These are phyloP conservation scores for Drosophila imparisetae DNA, from an alignment of 2,888 invertebrate species.

Conservation along the genomic window DNA sequence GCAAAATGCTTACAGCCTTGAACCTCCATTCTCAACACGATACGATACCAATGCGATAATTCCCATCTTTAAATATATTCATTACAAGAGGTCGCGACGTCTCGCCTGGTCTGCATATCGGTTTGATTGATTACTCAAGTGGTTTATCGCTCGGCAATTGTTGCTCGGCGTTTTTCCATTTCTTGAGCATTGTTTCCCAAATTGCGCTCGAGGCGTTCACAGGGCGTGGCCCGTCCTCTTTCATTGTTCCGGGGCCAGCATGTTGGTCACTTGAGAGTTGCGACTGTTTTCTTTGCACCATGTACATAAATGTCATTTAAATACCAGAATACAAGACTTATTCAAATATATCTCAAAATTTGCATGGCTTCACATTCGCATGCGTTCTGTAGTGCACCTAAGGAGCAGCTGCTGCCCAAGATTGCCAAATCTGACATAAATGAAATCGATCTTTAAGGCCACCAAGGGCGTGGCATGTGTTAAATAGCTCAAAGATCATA, in stretches of 20 bases:
- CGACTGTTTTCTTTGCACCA: constrained; percentile 63
- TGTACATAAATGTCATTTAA: constrained; percentile 49
- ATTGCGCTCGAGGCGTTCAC: constrained; percentile 36
- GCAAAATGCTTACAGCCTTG: constrained; percentile 61
- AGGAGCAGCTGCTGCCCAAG: constrained; percentile 47
- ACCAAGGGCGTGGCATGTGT: constrained; percentile 66
- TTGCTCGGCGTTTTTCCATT: constrained; percentile 43
- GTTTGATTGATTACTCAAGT: constrained; percentile 79
- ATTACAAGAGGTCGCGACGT: constrained; percentile 67
- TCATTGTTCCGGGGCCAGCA: constrained; percentile 52
- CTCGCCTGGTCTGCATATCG: constrained; percentile 55
- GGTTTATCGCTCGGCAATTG: constrained; percentile 73
- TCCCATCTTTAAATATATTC: constrained; percentile 75
- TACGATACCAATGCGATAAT: constrained; percentile 67
- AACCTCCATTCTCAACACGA: constrained; percentile 15
- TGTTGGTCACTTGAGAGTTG: constrained; percentile 78
- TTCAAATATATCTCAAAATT: constrained; percentile 56
- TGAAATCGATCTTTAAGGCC: constrained; percentile 71
- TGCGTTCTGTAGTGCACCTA: constrained; percentile 49
- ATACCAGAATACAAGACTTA: constrained; percentile 32
- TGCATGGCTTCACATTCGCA: constrained; percentile 59
- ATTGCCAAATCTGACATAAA: constrained; percentile 52
- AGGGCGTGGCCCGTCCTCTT: constrained; percentile 22
- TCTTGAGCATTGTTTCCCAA: constrained; percentile 48
- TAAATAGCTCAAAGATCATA: constrained; percentile 24